Base-by-base conservation (phyloP, 2,113 vertebrate genomes). In the Chionis minor region DNA sequence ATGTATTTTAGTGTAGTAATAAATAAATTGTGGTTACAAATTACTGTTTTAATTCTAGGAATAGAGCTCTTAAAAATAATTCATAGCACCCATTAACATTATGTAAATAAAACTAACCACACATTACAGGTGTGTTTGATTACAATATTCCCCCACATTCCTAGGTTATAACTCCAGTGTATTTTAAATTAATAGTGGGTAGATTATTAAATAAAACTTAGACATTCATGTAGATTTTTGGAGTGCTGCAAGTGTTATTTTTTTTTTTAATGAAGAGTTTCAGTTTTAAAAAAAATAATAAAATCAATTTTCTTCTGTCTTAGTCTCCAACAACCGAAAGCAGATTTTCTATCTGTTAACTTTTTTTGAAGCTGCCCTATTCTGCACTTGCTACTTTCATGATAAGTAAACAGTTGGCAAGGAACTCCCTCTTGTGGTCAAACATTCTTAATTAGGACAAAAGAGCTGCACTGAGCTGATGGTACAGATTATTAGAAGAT, bases 361-460 rank as follows among this genome's bases (percentile, higher is more conserved):
- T 94, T 92, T 96, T 92, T 94, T 90, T 94, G 42, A 83, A 96
- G 85, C 62, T 49, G 35, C 38, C 42, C 8, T 62, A 3, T 18
- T 35, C 26, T 49, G 6, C 49, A 16, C 71, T 70, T n/a, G 35
- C 54, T 47, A n/a, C 77, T 91, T 91, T 85, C 87, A 85, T 74
- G 82, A 44, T 59, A 94, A 95, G 86, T 95, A 98, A 98, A 99
- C 98, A 98, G 97, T 98, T 99, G 99, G 99, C 98, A 98, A 99
- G 98, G 98, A 99, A 99, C 99, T 99, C 99, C 99, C 99, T 99
- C 99, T 99, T 99, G 99, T 99, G 99, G 99, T 98, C 98, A 98
- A 97, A 98, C 49, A 85, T 92, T 94, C 95, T 92, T 97, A 97
- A 98, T 98, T 97, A 92, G 97, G 92, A 59, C 86, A 94, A 94